These are phyloP conservation scores for Hippocampus guttulatus DNA, from an alignment of 2,113 vertebrate species.

Conservation along the genomic window DNA sequence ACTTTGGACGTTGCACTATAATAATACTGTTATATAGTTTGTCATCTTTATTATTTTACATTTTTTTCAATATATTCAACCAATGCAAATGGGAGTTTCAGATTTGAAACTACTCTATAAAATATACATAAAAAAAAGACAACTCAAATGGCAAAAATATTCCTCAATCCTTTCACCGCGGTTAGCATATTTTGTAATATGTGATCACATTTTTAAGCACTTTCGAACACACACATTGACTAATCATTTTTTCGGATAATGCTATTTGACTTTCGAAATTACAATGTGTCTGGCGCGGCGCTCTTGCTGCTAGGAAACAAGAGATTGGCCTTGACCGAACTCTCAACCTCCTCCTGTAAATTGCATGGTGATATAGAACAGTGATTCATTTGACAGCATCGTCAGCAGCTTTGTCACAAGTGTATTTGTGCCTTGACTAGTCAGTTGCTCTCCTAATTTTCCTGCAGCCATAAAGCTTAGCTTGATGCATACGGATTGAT, in stretches of 20 bases:
- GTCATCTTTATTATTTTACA: too few species aligned
- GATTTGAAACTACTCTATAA: neutral
- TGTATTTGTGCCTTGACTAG: conserved; percentile 41
- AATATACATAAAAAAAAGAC: neutral
- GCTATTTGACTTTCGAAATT: conserved; percentile 16
- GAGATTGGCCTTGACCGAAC: conserved; percentile 37
- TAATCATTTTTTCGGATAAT: too few species aligned
- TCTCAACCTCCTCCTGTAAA: conserved; percentile 19
- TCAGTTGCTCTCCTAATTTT: conserved; percentile 1
- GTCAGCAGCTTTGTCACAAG: conserved; percentile 40
- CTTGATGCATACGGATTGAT: conserved; percentile 19
- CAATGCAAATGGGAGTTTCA: too few species aligned
- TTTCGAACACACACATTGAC: too few species aligned
- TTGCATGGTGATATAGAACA: conserved; percentile 26
- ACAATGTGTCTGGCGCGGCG: conserved; percentile 15
- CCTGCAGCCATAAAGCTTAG: conserved; percentile 10
- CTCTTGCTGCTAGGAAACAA: conserved; percentile 15
- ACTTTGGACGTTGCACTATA: too few species aligned
- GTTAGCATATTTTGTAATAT: too few species aligned
- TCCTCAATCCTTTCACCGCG: too few species aligned
- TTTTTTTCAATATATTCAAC: conserved; percentile 3
- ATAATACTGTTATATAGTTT: too few species aligned
- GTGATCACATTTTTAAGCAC: too few species aligned
- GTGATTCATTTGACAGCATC: conserved; percentile 15
- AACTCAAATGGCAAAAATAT: too few species aligned